A percentile compares a stretch with the other conserved stretches of the same genome.
phyloP scores from a whole-genome alignment of 2,888 invertebrate genomes.

The Tyria jacobaeae region DNA sequence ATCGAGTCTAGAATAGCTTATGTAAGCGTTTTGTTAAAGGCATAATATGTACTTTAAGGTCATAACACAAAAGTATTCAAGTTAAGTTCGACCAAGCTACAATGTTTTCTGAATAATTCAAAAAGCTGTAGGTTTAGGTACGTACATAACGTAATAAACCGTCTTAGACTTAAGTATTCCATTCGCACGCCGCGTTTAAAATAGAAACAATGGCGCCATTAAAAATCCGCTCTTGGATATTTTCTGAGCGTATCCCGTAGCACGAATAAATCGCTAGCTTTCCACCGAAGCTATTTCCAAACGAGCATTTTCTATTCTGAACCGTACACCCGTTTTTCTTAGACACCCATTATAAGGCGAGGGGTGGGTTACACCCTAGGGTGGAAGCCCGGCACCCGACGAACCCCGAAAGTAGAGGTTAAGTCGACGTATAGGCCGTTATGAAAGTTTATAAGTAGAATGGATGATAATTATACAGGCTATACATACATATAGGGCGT shows the following conservation, averaged over 20 bases:
- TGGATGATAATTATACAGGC: conserved; percentile 85
- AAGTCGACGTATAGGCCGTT: conserved; percentile 86
- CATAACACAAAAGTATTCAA: conserved; percentile 21
- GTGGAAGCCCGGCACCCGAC: conserved; percentile 40
- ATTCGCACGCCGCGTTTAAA: conserved; percentile 84
- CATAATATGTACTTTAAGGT: background rate
- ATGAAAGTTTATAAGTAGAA: conserved; percentile 86
- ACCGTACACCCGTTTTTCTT: conserved; percentile 86
- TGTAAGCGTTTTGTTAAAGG: background rate
- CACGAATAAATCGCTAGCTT: conserved; percentile 85
- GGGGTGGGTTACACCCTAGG: conserved; percentile 63
- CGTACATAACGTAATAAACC: conserved; percentile 35
- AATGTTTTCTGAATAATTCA: conserved; percentile 24
- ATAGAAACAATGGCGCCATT: conserved; percentile 85
- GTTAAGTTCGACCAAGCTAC: conserved; percentile 8
- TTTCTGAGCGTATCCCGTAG: conserved; percentile 84
- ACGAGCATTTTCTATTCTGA: conserved; percentile 86
- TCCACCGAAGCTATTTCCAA: conserved; percentile 86
- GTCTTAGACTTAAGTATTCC: conserved; percentile 78
- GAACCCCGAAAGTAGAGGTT: conserved; percentile 81
- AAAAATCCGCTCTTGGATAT: conserved; percentile 86
- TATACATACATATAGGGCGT: conserved; percentile 82
- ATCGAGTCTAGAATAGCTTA: background rate
- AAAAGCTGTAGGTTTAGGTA: conserved; percentile 29
- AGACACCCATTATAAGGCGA: conserved; percentile 83